phyloP scores from a whole-genome alignment of 30 jellyfish, hydroid and myxozoan species.

The Morbakka virulenta region DNA sequence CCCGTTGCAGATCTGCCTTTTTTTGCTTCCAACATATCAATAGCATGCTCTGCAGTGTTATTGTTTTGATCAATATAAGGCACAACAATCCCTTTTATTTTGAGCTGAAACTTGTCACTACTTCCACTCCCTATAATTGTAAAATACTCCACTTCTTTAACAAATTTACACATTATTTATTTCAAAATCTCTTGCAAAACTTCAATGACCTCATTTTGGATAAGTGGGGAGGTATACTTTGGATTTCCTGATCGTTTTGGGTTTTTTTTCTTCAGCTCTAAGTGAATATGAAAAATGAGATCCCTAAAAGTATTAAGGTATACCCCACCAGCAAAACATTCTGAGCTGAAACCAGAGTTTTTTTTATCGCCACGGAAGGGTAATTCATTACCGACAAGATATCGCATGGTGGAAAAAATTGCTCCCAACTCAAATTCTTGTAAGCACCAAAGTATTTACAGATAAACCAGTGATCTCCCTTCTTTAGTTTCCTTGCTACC shows the following conservation, averaged over 20 bases:
- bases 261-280: conserved; percentile 1
- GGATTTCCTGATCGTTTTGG: conserved; percentile 15
- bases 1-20: conserved; percentile 34
- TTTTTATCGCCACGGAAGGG: neutral
- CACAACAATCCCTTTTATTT: conserved; percentile 25
- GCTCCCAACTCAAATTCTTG: no score
- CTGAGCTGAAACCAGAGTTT: neutral
- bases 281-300: neutral
- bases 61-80: neutral
- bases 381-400: no score
- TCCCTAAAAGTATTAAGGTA: conserved; percentile 17
- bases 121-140: conserved; percentile 21
- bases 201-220: conserved; percentile 25
- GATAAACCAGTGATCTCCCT: no score
- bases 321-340: conserved; percentile 3
- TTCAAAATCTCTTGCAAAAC: neutral
- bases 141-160: neutral
- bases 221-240: conserved; percentile 11
- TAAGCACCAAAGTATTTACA: no score
- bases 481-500: no score
- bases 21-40: conserved; percentile 12
- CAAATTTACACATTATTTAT: neutral
- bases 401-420: no score
- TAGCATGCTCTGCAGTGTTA: conserved; percentile 26
- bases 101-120: neutral